Base-by-base conservation (phyloP, 2,113 vertebrate genomes). In the Elachura formosa region DNA sequence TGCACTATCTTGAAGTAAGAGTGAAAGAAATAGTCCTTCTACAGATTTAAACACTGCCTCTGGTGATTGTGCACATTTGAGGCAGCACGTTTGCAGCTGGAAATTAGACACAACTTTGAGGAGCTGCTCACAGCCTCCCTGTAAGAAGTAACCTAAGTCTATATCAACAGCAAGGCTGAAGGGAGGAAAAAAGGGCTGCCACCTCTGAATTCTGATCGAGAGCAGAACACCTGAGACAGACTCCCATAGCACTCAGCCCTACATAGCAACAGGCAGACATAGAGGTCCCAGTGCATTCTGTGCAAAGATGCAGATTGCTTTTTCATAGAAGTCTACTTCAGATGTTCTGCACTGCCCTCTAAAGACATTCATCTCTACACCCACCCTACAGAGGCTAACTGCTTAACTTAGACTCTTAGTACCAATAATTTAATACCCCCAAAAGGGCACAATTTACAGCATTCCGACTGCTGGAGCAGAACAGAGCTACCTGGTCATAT, bases 221-320 rank as follows among this genome's bases (percentile, higher is more conserved):
- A 84, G 56, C 51, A 86, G 43, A 86, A 80, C 10, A 76, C 7
- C 40, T 21, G 24, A 49, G 21, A 69, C 0, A 41, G 25, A 10
- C 26, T 80, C 48, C n/a, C 58, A 46, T 0, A 68, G 36, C 38
- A 69, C 16, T 8, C 29, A 73, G 29, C 25, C 1, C 0, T 8
- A n/a, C 2, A 10, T 1, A 62, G 23, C n/a, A 21, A 52, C 48
- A 86, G 52, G 55, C 24, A 84, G 46, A 38, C 56, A 38, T 29
- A 15, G 0, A 68, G n/a, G n/a, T 36, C 12, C 28, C n/a, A 17
- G n/a, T 4, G 5, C n/a, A 61, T 24, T 64, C 49, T 3, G 0
- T 36, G 45, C 33, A 49, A 68, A 92, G 48, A 55, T 1, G 1
- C 16, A 34, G 21, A 75, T 20, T 67, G 16, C 38, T 67, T 62